phyloP scores from a whole-genome alignment of 2,113 vertebrate species.

The Aegithalos caudatus region DNA sequence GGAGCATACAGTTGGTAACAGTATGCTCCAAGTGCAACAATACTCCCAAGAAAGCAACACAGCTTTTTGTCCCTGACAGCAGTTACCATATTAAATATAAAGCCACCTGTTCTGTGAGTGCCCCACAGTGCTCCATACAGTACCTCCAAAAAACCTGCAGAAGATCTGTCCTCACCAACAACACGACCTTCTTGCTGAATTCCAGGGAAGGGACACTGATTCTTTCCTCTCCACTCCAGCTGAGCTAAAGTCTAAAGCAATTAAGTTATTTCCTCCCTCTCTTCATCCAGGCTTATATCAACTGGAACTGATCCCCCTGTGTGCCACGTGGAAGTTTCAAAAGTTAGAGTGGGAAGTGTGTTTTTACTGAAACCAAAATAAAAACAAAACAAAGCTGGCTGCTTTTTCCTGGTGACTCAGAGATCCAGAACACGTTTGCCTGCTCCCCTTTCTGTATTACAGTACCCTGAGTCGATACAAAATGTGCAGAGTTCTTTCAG shows the following conservation, averaged over 20 bases:
- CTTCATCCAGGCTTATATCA: constrained; percentile 57
- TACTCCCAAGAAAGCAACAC: not conserved
- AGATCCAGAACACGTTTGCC: not conserved
- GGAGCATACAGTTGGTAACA: not conserved
- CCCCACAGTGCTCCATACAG: not conserved
- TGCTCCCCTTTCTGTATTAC: not conserved
- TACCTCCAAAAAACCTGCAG: constrained; percentile 33
- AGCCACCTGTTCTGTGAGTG: not conserved
- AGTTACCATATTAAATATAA: not conserved
- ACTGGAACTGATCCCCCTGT: constrained; percentile 64
- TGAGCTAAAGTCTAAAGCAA: constrained; percentile 40
- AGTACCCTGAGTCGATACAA: not conserved
- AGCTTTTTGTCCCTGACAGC: not conserved
- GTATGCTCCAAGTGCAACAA: not conserved
- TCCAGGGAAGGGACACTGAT: not conserved
- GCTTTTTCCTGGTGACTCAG: constrained; percentile 16
- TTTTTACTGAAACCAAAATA: constrained; percentile 33
- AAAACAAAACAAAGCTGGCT: constrained; percentile 17
- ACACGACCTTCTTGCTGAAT: not conserved
- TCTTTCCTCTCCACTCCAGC: constrained; percentile 12
- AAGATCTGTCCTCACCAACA: constrained; percentile 7
- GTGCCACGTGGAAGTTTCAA: constrained; percentile 62
- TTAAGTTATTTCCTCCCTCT: constrained; percentile 59
- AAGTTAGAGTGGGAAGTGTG: constrained; percentile 15
- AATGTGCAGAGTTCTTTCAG: not conserved